Percentiles rank a stretch among this genome's conserved stretches.
These are phyloP conservation scores for Cyclopterus lumpus DNA, from an alignment of 2,797 vertebrate genomes.

Conservation along the genomic window DNA sequence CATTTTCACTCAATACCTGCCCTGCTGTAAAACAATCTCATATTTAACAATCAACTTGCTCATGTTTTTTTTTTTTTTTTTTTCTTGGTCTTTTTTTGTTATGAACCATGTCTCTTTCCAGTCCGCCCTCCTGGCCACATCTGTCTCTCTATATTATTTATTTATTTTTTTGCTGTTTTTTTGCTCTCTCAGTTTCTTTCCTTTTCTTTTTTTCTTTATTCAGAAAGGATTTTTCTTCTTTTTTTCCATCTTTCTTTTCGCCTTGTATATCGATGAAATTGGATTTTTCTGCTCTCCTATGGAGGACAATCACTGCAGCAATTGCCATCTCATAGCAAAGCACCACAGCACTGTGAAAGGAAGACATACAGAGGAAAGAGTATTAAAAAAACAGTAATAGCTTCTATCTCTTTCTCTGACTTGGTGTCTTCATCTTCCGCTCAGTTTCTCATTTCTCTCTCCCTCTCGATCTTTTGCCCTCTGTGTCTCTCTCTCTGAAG, in stretches of 20 bases:
- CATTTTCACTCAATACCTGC: constrained; percentile 83
- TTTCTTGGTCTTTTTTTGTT: constrained; percentile 30
- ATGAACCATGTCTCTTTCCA: constrained; percentile 35
- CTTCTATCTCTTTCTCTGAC: constrained; percentile 61
- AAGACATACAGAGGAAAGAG: constrained; percentile 67
- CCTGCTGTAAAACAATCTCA: constrained; percentile 83
- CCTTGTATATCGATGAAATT: constrained; percentile 79
- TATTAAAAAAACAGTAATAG: constrained; percentile 75
- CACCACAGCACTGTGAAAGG: constrained; percentile 66
- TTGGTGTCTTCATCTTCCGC: constrained; percentile 57
- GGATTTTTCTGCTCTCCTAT: constrained; percentile 75
- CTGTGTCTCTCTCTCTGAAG: background rate
- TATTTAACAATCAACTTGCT: constrained; percentile 81
- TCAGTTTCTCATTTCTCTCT: constrained; percentile 29
- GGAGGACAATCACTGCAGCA: constrained; percentile 77
- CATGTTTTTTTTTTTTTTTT: constrained; percentile 37
- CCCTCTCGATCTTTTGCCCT: constrained; percentile 19
- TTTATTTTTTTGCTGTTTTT: constrained; percentile 44
- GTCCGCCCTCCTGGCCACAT: constrained; percentile 21
- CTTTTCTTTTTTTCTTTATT: constrained; percentile 61
- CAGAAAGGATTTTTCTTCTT: constrained; percentile 31
- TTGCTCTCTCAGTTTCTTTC: constrained; percentile 56
- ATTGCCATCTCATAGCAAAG: constrained; percentile 77
- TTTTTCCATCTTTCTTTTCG: constrained; percentile 56
- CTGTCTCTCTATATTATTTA: constrained; percentile 36